These are phyloP conservation scores for Macrochelys suwanniensis DNA, from an alignment of 2,797 vertebrate species.

Conservation along the genomic window DNA sequence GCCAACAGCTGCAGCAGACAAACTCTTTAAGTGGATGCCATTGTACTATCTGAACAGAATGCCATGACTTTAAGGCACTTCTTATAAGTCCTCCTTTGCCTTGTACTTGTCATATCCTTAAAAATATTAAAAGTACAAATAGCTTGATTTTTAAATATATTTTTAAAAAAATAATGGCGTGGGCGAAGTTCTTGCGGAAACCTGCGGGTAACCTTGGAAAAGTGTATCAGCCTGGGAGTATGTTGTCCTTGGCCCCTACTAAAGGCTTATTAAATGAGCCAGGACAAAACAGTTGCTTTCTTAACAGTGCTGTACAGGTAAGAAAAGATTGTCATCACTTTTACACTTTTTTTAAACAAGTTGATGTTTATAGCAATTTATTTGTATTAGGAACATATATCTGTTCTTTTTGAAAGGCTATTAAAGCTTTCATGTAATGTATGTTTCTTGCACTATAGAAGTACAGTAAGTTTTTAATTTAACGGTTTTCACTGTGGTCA, in stretches of 20 bases:
- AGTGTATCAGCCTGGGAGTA: slow-evolving; percentile 95
- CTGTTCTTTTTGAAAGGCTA: neutral
- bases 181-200: slow-evolving; percentile 94
- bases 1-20: neutral
- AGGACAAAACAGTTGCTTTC: slow-evolving; percentile 99
- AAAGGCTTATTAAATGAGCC: slow-evolving; percentile 97
- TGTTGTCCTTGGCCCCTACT: slow-evolving; percentile 96
- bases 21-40: neutral
- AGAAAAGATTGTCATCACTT: slow-evolving; percentile 23
- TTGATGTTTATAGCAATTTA: neutral
- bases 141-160: slow-evolving; percentile 21
- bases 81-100: slow-evolving; percentile 45
- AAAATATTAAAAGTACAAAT: neutral
- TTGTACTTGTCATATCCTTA: slow-evolving; percentile 50
- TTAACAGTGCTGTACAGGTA: slow-evolving; percentile 99
- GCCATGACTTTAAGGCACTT: neutral
- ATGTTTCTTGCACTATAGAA: neutral
- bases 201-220: slow-evolving; percentile 93
- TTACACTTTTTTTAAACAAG: neutral
- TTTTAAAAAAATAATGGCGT: slow-evolving; percentile 94
- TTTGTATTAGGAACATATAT: neutral
- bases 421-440: fast-evolving
- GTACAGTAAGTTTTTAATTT: neutral
- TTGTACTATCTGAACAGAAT: slow-evolving; percentile 5
- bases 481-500: neutral